These are phyloP conservation scores for Strigamia maritima DNA, from an alignment of 2,888 invertebrate species.

Conservation along the genomic window DNA sequence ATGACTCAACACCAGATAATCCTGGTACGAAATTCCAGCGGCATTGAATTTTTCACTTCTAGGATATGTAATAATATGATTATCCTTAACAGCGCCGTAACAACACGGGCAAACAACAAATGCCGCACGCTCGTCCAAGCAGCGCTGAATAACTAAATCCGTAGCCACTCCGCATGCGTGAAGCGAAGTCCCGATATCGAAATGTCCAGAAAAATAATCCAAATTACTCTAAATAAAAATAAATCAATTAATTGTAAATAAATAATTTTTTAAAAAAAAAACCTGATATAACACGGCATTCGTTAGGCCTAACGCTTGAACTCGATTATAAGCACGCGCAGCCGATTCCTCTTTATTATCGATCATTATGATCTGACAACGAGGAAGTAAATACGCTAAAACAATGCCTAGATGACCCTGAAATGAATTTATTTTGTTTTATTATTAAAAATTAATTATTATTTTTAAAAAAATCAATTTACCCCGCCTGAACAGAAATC, in stretches of 20 bases:
- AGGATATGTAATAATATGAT: conserved; percentile 77
- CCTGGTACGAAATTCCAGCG: conserved; percentile 50
- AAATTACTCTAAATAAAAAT: conserved; percentile 72
- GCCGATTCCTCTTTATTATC: conserved; percentile 91
- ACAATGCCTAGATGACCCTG: conserved; percentile 84
- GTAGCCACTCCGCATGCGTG: conserved; percentile 95
- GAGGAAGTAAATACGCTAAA: conserved; percentile 72
- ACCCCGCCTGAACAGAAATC: conserved; percentile 90
- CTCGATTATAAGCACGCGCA: conserved; percentile 67
- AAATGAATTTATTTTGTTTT: too few relatives aligned
- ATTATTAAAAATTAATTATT: not conserved
- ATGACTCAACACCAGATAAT: conserved; percentile 79
- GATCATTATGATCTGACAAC: conserved; percentile 73
- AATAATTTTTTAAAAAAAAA: not conserved
- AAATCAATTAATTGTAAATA: not conserved
- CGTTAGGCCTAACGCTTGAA: conserved; percentile 62
- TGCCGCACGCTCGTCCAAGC: conserved; percentile 69
- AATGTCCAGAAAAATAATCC: conserved; percentile 72
- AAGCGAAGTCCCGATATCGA: conserved; percentile 81
- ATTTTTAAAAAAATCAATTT: conserved; percentile 31
- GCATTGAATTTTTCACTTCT: conserved; percentile 59
- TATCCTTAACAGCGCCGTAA: conserved; percentile 81
- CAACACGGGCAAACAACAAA: conserved; percentile 93
- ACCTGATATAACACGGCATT: conserved; percentile 69
- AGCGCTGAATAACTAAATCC: conserved; percentile 83